Conservation (phyloP, 2,797 vertebrate genomes). For the Eospalax fontanierii region DNA sequence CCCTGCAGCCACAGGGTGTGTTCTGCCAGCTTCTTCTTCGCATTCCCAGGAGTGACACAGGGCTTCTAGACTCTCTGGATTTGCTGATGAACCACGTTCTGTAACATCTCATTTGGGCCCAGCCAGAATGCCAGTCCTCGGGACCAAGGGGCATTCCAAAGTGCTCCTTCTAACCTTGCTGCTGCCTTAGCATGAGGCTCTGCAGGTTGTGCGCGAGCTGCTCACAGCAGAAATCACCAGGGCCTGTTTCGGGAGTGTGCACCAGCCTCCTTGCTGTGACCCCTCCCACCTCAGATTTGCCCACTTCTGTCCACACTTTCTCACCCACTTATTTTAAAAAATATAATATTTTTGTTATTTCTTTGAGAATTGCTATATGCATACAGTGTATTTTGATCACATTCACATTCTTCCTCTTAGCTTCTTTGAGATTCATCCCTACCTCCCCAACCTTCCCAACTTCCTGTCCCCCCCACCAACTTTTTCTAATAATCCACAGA, state of each 20-base stretch:
- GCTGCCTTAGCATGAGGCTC: background rate
- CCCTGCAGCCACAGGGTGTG: fast-evolving
- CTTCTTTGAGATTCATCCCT: background rate
- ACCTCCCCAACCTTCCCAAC: background rate
- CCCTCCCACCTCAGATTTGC: background rate
- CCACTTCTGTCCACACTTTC: background rate
- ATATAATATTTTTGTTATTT: background rate
- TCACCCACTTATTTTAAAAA: background rate
- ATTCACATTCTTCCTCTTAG: background rate
- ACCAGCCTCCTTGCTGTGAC: fast-evolving
- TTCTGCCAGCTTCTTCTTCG: background rate
- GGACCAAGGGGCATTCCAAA: background rate
- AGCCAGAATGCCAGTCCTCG: background rate
- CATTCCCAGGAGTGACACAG: background rate
- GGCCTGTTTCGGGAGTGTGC: background rate
- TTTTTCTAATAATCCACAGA: background rate
- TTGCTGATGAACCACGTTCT: background rate
- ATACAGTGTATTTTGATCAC: background rate
- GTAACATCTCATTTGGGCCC: background rate
- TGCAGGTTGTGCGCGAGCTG: background rate
- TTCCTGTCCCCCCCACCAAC: background rate
- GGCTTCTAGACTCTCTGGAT: background rate
- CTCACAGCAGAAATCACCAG: background rate
- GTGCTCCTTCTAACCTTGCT: background rate
- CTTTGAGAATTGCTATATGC: background rate